These are phyloP conservation scores for Theristicus caerulescens DNA, from an alignment of 2,113 vertebrate genomes.

Conservation along the genomic window DNA sequence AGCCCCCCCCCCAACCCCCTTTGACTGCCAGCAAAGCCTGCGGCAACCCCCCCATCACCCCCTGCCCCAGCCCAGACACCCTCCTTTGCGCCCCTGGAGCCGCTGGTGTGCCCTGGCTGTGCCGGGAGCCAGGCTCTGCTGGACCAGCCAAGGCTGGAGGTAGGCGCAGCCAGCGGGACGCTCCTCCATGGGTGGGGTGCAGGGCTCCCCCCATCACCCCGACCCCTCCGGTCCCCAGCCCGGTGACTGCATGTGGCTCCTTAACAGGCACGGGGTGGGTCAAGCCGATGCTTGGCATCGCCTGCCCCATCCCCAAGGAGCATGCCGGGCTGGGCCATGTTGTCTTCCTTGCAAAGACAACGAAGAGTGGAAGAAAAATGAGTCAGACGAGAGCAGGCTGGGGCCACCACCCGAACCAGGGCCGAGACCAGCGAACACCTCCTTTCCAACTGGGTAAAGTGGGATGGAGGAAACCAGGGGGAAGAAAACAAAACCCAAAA, in stretches of 20 bases:
- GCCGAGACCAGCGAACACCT: not conserved
- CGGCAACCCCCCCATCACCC: not conserved
- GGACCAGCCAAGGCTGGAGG: fast-evolving
- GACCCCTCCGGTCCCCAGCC: not conserved
- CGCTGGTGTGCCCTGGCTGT: fast-evolving
- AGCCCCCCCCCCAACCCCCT: not conserved
- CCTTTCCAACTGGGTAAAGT: conserved; percentile 29
- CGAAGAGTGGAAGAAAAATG: not conserved
- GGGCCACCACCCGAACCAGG: fast-evolving
- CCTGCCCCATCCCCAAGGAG: not conserved
- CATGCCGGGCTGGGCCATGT: not conserved
- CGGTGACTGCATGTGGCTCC: fast-evolving
- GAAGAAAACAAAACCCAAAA: conserved; percentile 69
- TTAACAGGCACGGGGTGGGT: fast-evolving
- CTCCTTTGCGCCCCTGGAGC: not conserved
- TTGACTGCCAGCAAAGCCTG: not conserved
- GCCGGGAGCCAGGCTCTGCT: not conserved
- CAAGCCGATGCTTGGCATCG: fast-evolving
- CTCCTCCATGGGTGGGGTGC: not conserved
- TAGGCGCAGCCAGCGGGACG: not conserved
- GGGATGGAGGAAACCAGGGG: not conserved
- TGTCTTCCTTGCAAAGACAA: not conserved
- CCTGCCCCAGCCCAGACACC: not conserved
- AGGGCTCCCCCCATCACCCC: not conserved
- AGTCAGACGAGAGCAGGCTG: not conserved